Conservation (phyloP, 1,140 invertebrate species). For the Asbolus verrucosus region DNA sequence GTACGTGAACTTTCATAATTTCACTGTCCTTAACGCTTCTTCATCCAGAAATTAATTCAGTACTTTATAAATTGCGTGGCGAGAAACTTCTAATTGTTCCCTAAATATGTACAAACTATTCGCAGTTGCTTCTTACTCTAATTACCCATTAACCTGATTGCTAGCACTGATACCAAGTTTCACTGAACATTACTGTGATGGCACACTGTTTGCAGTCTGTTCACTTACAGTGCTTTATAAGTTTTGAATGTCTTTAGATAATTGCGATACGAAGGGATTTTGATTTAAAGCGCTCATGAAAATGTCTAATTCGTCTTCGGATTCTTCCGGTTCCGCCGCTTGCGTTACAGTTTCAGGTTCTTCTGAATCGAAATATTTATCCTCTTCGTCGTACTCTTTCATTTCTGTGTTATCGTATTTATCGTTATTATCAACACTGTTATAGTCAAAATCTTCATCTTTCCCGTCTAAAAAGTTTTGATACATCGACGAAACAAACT, state of each 20-base stretch:
- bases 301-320: constrained; percentile 78
- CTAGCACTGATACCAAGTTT: constrained; percentile 30
- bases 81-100: constrained; percentile 51
- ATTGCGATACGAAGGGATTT: constrained; percentile 62
- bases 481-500: constrained; percentile 91
- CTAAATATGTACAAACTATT: constrained; percentile 52
- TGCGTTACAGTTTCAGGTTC: constrained; percentile 70
- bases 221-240: constrained; percentile 24
- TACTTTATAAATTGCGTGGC: neutral
- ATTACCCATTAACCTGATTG: constrained; percentile 54
- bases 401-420: constrained; percentile 83
- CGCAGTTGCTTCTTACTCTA: constrained; percentile 48
- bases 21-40: constrained; percentile 12
- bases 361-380: constrained; percentile 90
- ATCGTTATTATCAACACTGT: constrained; percentile 79
- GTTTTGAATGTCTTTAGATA: constrained; percentile 59
- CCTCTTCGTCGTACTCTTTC: constrained; percentile 82
- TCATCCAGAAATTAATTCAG: neutral
- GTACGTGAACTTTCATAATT: constrained; percentile 4
- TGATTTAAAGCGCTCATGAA: constrained; percentile 77
- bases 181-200: constrained; percentile 24
- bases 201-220: neutral
- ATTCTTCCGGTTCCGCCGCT: constrained; percentile 58
- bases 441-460: constrained; percentile 88
- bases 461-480: constrained; percentile 86